These are phyloP conservation scores for Drosophila ohnishii DNA, from an alignment of 1,140 invertebrate species.

Conservation along the genomic window DNA sequence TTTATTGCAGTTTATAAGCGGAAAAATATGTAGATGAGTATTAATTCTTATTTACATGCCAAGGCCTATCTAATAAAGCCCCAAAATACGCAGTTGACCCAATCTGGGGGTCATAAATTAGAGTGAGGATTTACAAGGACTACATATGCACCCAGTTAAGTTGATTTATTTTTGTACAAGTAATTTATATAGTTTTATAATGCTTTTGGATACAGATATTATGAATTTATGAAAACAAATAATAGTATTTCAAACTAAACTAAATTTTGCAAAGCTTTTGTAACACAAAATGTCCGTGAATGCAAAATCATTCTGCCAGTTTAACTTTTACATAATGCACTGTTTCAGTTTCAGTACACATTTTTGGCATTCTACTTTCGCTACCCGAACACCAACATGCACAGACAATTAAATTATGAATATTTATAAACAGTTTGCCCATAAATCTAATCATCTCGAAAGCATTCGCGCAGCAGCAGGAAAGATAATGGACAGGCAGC, in stretches of 20 bases:
- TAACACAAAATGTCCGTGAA: background rate
- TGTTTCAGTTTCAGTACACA: constrained; percentile 7
- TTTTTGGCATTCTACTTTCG: constrained; percentile 11
- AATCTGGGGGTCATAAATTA: background rate
- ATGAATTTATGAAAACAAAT: background rate
- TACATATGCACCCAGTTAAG: background rate
- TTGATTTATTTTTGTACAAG: background rate
- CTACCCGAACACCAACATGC: background rate
- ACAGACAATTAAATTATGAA: constrained; percentile 35
- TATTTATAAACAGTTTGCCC: constrained; percentile 16
- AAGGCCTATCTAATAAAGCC: background rate
- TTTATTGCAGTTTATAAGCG: constrained; percentile 57
- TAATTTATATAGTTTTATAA: background rate
- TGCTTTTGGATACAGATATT: background rate
- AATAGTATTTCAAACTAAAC: background rate
- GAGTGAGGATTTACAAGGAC: background rate
- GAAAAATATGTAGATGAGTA: constrained; percentile 34
- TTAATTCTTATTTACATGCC: constrained; percentile 41
- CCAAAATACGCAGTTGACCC: background rate
- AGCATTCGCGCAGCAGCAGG: constrained; percentile 10
- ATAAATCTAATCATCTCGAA: constrained; percentile 58
- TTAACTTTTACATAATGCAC: constrained; percentile 1
- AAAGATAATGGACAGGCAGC: constrained; percentile 19
- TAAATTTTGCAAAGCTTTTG: background rate
- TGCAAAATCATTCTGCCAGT: constrained; percentile 6